phyloP scores from a whole-genome alignment of 1,140 invertebrate genomes.

The Hyphantria cunea region DNA sequence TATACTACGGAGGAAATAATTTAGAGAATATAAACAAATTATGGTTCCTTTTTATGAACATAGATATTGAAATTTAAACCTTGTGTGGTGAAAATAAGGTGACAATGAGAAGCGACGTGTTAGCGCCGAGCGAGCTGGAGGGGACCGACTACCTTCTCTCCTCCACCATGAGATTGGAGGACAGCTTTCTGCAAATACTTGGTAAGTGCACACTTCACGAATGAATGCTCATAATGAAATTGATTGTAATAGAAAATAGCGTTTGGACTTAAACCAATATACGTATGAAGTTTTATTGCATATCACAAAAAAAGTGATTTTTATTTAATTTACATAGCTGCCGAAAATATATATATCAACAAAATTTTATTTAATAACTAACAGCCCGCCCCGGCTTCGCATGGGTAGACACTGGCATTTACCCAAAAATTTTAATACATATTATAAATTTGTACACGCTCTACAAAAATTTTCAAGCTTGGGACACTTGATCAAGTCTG shows the following conservation, averaged over 20 bases:
- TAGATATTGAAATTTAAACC: conserved; percentile 44
- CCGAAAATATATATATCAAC: no score
- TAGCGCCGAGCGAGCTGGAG: conserved; percentile 82
- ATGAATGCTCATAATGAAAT: background rate
- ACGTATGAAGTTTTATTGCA: background rate
- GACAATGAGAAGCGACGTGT: conserved; percentile 78
- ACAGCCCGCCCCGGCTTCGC: no score
- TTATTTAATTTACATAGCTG: no score
- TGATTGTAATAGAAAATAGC: no score
- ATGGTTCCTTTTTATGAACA: conserved; percentile 27
- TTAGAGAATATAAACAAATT: conserved; percentile 26
- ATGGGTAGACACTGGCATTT: no score
- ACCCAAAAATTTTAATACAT: no score
- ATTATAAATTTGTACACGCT: no score
- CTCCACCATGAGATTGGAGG: conserved; percentile 82
- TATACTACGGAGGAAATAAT: conserved; percentile 27
- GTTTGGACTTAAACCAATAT: no score
- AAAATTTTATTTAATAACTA: no score
- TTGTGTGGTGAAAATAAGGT: conserved; percentile 44
- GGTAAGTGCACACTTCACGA: conserved; percentile 74
- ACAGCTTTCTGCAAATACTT: conserved; percentile 83
- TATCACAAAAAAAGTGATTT: background rate
- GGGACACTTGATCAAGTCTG: no score
- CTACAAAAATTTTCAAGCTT: no score
- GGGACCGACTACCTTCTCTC: conserved; percentile 84